Evolutionary conservation across 1,140 invertebrate genomes (phyloP), one percentile per base, ranked within the genome.

Genomic region (Mamestra configurata): DNA sequence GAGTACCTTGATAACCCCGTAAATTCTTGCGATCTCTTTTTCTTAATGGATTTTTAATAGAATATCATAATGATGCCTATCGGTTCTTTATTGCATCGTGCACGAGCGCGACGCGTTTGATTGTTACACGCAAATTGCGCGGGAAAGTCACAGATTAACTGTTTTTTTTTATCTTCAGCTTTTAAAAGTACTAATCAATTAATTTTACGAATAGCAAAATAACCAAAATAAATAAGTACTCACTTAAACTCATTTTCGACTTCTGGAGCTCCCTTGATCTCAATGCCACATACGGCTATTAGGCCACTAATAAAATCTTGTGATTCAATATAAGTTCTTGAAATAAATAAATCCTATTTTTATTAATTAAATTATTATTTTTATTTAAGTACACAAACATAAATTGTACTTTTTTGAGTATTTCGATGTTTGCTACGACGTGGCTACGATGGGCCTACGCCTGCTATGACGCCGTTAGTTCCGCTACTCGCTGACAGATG

Each of bases 401-500:
- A n/a, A n/a, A n/a, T n/a, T n/a, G n/a, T n/a, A n/a, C n/a, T n/a
- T n/a, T n/a, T n/a, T n/a, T n/a, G n/a, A n/a, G n/a, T n/a, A n/a
- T n/a, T n/a, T n/a, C n/a, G 27, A 49, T 49, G 6, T 49, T 49
- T n/a, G 46, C n/a, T n/a, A n/a, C n/a, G n/a, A n/a, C 10, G 13
- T 51, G 51, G 27, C 24, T 71, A 71, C 43, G 40, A 27, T n/a
- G n/a, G 4, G 3, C 6, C 20, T 40, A 46, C 53, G 22, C 53
- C 53, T 57, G 35, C 31, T 37, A 37, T 31, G 35, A 57, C 20
- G 31, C 4, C 8, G n/a, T 46, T 46, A 51, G 61, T 66, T 46
- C 20, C 13, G 81, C 93, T 93, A 93, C 82, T 92, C 43, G 61
- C 46, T 27, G 59, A 77, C 6, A 77, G 93, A 91, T 92, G 93